A percentile compares a stretch with the other conserved stretches of the same genome.
Conservation (phyloP, 1,140 invertebrate species). For the Hydropsyche tenuis region DNA sequence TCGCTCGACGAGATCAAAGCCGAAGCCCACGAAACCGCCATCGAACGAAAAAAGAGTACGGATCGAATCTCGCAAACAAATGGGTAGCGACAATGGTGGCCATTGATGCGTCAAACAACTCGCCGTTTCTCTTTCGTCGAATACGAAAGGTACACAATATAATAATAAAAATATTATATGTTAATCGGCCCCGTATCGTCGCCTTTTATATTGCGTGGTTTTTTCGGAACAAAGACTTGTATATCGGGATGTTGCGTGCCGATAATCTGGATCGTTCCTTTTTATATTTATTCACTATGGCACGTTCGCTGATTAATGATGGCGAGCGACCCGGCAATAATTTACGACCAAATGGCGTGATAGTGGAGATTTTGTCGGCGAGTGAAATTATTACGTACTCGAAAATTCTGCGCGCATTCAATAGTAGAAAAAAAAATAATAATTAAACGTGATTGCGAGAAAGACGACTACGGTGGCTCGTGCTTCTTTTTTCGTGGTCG, state of each 20-base stretch:
- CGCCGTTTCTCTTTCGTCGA: not conserved
- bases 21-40: slow-evolving; percentile 8
- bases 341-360: slow-evolving; percentile 35
- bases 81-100: slow-evolving; percentile 10
- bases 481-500: not conserved
- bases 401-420: slow-evolving; percentile 14
- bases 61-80: not conserved
- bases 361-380: slow-evolving; percentile 28
- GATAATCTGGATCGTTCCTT: slow-evolving; percentile 21
- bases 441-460: slow-evolving; percentile 27
- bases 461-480: slow-evolving; percentile 9
- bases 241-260: slow-evolving; percentile 24
- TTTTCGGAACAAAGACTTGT: not conserved
- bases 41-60: slow-evolving; percentile 5
- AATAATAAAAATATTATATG: too few relatives aligned
- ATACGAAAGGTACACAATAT: too few relatives aligned
- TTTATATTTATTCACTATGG: slow-evolving; percentile 25
- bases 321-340: slow-evolving; percentile 23
- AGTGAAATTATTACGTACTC: slow-evolving; percentile 23
- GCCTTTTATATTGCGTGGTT: too few relatives aligned
- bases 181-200: not conserved
- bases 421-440: slow-evolving; percentile 23
- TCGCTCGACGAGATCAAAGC: slow-evolving; percentile 15
- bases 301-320: slow-evolving; percentile 34
- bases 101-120: slow-evolving; percentile 17